Conservation (phyloP, 2,797 vertebrate species). For the Cryptoprocta ferox region DNA sequence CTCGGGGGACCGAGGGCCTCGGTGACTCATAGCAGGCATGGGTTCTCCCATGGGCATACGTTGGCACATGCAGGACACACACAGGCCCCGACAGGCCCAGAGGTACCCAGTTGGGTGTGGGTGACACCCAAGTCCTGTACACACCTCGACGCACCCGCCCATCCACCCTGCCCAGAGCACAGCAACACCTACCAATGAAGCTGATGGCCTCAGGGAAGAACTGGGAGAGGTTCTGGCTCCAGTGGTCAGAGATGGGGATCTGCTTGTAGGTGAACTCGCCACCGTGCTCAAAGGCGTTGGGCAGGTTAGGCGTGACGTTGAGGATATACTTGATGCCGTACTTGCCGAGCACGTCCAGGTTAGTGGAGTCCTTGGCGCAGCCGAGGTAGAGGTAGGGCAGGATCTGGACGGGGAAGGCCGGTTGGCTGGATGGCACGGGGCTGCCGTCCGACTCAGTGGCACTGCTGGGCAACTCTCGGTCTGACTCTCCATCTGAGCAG, state of each 20-base stretch:
- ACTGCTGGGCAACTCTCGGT: slow-evolving; percentile 94
- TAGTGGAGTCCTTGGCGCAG: slow-evolving; percentile 98
- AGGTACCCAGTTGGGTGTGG: slow-evolving; percentile 5
- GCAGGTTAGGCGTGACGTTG: slow-evolving; percentile 98
- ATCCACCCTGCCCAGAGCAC: background rate
- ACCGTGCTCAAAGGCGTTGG: slow-evolving; percentile 98
- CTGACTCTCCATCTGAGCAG: slow-evolving; percentile 96
- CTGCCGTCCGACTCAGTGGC: slow-evolving; percentile 97
- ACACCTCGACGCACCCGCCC: background rate
- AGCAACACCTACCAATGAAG: slow-evolving; percentile 95
- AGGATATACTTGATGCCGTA: slow-evolving; percentile 99
- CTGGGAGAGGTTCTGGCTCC: slow-evolving; percentile 99
- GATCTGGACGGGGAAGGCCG: slow-evolving; percentile 98
- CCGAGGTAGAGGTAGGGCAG: slow-evolving; percentile 98
- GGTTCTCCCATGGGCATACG: slow-evolving; percentile 60
- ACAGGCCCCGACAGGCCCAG: slow-evolving; percentile 69
- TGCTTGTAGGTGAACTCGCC: slow-evolving; percentile 99
- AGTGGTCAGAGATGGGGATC: slow-evolving; percentile 99
- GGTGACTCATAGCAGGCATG: slow-evolving; percentile 57
- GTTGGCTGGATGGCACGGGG: slow-evolving; percentile 95
- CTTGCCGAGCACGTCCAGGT: slow-evolving; percentile 96
- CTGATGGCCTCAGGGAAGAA: slow-evolving; percentile 99
- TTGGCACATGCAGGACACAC: slow-evolving; percentile 48
- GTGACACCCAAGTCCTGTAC: slow-evolving; percentile 29
- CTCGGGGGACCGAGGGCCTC: slow-evolving; percentile 25